phyloP scores from a whole-genome alignment of 1,140 invertebrate genomes.

The Globodera rostochiensis region DNA sequence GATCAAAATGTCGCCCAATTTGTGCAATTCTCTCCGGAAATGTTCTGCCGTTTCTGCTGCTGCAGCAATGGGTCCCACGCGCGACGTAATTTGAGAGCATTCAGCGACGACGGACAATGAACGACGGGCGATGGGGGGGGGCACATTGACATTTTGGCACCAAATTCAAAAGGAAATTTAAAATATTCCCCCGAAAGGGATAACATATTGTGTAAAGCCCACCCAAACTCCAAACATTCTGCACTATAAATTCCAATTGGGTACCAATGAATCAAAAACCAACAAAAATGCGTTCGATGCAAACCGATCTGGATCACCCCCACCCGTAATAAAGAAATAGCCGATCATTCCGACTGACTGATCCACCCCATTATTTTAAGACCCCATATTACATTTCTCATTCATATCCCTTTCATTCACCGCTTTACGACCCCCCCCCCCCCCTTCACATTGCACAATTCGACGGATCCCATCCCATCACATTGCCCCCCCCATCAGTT shows the following conservation, averaged over 20 bases:
- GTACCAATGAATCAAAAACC: not conserved
- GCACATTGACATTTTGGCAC: slow-evolving; percentile 1
- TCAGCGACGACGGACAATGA: not conserved
- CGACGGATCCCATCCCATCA: not conserved
- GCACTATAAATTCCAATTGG: not conserved
- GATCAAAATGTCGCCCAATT: not conserved
- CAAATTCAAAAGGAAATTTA: not conserved
- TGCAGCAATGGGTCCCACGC: not conserved
- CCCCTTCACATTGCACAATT: not conserved
- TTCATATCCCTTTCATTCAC: not conserved
- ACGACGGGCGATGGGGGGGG: not conserved
- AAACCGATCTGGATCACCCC: not conserved
- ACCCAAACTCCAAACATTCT: no score
- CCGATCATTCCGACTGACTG: not conserved
- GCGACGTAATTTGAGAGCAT: slow-evolving; percentile 1
- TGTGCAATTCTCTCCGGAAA: not conserved
- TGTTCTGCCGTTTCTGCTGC: not conserved
- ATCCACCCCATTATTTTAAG: not conserved
- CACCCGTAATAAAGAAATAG: not conserved
- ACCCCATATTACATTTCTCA: not conserved
- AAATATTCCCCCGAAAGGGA: no score
- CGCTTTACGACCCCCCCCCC: not conserved
- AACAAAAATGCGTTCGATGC: not conserved
- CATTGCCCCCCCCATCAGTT: not conserved
- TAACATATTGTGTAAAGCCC: no score